Evolutionary conservation across 2,797 vertebrate species (phyloP).

Genomic region (Pseudocheirus occidentalis): DNA sequence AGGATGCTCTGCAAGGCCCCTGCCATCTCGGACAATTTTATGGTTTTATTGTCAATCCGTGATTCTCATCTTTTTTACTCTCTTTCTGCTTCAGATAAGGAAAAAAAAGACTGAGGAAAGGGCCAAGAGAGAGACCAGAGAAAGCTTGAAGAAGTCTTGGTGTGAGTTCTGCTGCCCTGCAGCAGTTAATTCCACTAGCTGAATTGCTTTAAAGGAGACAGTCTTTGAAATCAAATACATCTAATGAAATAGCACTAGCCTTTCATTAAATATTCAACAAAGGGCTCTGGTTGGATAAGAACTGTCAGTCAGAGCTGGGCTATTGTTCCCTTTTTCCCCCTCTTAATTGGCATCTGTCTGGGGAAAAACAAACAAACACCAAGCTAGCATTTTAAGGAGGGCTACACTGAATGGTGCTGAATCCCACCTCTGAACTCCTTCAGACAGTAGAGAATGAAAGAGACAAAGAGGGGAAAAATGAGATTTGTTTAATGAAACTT

Average conservation of each 20-base stretch:
- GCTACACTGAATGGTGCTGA: conserved; percentile 26
- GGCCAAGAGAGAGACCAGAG: background rate
- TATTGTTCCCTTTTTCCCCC: conserved; percentile 63
- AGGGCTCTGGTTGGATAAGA: conserved; percentile 73
- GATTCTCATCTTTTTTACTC: background rate
- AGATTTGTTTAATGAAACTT: background rate
- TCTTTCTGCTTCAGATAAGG: background rate
- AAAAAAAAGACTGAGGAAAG: background rate
- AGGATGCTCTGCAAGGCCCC: background rate
- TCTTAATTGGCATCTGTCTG: conserved; percentile 76
- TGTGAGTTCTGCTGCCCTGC: conserved; percentile 57
- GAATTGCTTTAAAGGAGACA: conserved; percentile 71
- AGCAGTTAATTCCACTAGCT: conserved; percentile 78
- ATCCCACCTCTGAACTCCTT: conserved; percentile 44
- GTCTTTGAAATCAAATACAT: conserved; percentile 79
- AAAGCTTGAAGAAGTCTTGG: conserved; percentile 56
- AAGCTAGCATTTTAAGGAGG: conserved; percentile 71
- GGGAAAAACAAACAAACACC: conserved; percentile 78
- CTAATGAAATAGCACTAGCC: conserved; percentile 78
- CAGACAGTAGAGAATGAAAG: background rate
- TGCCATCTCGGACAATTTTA: background rate
- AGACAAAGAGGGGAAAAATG: background rate
- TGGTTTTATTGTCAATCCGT: background rate
- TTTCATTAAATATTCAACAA: conserved; percentile 82
- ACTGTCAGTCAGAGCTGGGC: conserved; percentile 76